Evolutionary conservation across 2,888 invertebrate species (phyloP).

Genomic region (Lithophane ornitopus): DNA sequence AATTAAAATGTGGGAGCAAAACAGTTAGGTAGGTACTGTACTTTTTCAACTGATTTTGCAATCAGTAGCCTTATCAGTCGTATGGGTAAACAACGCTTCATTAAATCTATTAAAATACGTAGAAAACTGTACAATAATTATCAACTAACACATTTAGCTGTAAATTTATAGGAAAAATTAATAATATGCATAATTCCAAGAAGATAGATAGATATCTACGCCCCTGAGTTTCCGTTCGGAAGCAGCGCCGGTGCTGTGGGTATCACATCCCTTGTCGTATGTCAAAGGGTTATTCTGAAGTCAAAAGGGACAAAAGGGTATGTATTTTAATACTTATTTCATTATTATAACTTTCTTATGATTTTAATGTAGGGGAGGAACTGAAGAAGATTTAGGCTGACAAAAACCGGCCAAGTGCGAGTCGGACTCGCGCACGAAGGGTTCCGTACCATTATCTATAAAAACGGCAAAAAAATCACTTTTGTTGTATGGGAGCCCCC

Average conservation of each 20-base stretch:
- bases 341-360: neutral
- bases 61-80: constrained; percentile 33
- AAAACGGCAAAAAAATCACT: too few relatives aligned
- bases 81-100: constrained; percentile 17
- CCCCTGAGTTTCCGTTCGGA: constrained; percentile 64
- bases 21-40: neutral
- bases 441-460: too few relatives aligned
- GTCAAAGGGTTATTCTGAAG: constrained; percentile 55
- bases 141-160: constrained; percentile 19
- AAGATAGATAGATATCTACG: constrained; percentile 56
- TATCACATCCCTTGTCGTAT: constrained; percentile 56
- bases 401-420: too few relatives aligned
- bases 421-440: too few relatives aligned
- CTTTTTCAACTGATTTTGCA: constrained; percentile 28
- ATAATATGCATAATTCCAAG: constrained; percentile 50
- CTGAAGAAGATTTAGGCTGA: neutral
- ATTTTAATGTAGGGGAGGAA: neutral
- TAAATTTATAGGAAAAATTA: constrained; percentile 48
- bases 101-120: constrained; percentile 28
- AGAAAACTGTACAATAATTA: constrained; percentile 20
- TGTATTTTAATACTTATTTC: neutral
- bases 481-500: too few relatives aligned
- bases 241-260: constrained; percentile 60
- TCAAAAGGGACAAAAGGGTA: neutral
- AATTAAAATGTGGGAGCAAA: neutral